Percentiles rank a stretch among this genome's conserved stretches.
These are phyloP conservation scores for Gerris lacustris DNA, from an alignment of 2,888 invertebrate genomes.

Conservation along the genomic window DNA sequence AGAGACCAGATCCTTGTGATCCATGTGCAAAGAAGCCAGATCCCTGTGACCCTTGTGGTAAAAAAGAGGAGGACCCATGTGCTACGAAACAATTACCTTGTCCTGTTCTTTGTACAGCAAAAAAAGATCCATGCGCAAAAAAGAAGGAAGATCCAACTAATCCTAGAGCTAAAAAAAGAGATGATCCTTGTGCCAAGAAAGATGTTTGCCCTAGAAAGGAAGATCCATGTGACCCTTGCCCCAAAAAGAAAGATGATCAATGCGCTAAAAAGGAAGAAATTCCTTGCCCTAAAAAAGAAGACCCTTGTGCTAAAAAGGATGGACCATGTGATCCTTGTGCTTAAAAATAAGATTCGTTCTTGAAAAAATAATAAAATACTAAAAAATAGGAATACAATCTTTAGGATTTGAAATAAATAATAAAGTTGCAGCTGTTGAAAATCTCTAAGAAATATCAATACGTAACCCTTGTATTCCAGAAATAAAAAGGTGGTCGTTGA, in stretches of 20 bases:
- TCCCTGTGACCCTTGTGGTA: not conserved
- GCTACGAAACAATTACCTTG: not conserved
- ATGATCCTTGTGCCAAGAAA: slow-evolving; percentile 13
- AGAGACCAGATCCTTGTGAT: not conserved
- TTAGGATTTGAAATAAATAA: no score
- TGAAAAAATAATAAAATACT: no score
- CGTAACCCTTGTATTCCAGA: no score
- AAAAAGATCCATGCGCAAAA: slow-evolving; percentile 12
- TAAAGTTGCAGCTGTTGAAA: no score
- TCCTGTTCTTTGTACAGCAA: not conserved
- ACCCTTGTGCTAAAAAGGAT: not conserved
- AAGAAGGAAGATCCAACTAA: not conserved
- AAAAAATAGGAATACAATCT: no score
- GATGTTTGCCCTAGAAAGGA: not conserved
- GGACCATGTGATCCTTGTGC: not conserved
- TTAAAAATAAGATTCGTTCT: no score
- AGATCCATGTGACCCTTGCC: not conserved
- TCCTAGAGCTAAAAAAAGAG: not conserved
- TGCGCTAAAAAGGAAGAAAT: not conserved
- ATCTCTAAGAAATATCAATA: no score
- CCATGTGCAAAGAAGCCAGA: slow-evolving; percentile 13
- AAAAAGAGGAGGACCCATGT: not conserved
- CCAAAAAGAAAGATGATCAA: not conserved
- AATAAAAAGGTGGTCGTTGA: no score
- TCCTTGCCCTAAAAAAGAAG: not conserved